Conservation (phyloP, 2,888 invertebrate genomes). For the Eristalinus sepulchralis region DNA sequence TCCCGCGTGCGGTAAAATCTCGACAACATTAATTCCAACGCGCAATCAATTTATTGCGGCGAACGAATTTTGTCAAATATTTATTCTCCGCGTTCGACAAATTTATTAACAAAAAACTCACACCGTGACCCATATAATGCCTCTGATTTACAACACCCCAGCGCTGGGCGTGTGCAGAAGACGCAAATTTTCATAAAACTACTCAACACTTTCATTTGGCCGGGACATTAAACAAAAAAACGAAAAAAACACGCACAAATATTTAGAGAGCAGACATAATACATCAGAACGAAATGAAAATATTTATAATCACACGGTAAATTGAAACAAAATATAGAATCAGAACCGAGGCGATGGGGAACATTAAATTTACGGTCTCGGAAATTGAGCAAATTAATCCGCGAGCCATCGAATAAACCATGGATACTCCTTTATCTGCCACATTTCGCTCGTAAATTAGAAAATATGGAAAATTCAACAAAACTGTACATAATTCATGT, state of each 20-base stretch:
- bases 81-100: constrained; percentile 19
- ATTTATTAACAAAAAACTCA: constrained; percentile 15
- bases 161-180: constrained; percentile 18
- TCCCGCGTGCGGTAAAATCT: neutral
- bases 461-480: constrained; percentile 74
- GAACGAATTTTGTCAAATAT: constrained; percentile 13
- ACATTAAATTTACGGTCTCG: constrained; percentile 22
- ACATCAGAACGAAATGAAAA: neutral
- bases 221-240: neutral
- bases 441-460: constrained; percentile 34
- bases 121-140: constrained; percentile 35
- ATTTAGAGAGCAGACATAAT: neutral
- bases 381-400: constrained; percentile 43
- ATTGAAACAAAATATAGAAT: constrained; percentile 14
- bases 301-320: constrained; percentile 20
- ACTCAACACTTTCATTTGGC: constrained; percentile 16
- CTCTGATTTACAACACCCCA: constrained; percentile 23
- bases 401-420: constrained; percentile 34
- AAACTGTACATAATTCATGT: constrained; percentile 43
- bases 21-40: constrained; percentile 12
- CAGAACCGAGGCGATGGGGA: neutral
- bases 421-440: constrained; percentile 20
- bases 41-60: constrained; percentile 33
- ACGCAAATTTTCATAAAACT: constrained; percentile 5
- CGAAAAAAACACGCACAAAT: neutral